phyloP scores from a whole-genome alignment of 2,113 vertebrate genomes.

The Hypocryptadius cinnamomeus region DNA sequence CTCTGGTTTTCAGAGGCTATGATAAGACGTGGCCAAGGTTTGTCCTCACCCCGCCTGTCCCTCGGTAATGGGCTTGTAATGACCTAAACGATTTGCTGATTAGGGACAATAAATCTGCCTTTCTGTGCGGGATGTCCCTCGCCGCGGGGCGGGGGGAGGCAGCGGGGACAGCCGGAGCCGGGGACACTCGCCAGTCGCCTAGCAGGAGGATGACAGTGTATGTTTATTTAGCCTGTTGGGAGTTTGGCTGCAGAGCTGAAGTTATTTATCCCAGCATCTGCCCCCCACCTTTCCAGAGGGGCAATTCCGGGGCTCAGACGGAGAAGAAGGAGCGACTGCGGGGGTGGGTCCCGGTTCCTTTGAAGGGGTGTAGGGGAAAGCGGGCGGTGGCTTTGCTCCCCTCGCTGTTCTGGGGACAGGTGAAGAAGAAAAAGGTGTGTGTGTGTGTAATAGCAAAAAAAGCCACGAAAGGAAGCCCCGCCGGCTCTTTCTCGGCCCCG shows the following conservation, averaged over 20 bases:
- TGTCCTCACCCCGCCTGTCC: constrained; percentile 67
- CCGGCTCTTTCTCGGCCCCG: neutral
- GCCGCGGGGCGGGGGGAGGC: neutral
- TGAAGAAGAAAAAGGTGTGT: neutral
- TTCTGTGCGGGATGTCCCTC: constrained; percentile 41
- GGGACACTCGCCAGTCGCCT: neutral
- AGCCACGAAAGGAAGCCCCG: neutral
- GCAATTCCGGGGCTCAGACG: neutral
- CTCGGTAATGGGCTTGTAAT: constrained; percentile 84
- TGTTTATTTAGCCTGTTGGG: neutral
- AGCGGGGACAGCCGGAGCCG: neutral
- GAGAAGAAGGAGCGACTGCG: neutral
- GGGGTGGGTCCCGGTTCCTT: neutral
- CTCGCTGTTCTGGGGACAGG: neutral
- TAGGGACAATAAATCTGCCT: constrained; percentile 87
- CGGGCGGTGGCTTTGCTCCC: neutral
- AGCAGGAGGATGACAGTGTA: neutral
- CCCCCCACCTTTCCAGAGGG: neutral
- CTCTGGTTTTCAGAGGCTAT: constrained; percentile 57
- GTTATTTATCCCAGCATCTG: neutral
- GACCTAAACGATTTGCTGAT: constrained; percentile 90
- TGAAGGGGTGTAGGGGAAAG: neutral
- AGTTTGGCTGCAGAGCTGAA: neutral
- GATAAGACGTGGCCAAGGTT: constrained; percentile 50
- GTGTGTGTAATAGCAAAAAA: neutral